These are phyloP conservation scores for Bellardia pandia DNA, from an alignment of 2,888 invertebrate species.

Conservation along the genomic window DNA sequence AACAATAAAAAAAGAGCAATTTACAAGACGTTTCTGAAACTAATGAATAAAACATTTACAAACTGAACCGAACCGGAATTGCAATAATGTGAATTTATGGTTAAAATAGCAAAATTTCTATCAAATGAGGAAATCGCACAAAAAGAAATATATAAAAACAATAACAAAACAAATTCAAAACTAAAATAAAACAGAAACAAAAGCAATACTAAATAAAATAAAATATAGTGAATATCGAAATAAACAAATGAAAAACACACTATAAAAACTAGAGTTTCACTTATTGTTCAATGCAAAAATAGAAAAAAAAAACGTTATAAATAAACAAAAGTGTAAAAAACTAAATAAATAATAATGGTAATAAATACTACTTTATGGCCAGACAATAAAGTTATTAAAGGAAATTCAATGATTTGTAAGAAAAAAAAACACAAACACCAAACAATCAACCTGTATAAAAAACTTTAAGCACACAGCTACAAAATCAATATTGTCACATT, in stretches of 20 bases:
- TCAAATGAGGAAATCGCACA: conserved; percentile 74
- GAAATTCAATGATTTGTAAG: conserved; percentile 25
- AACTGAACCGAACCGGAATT: conserved; percentile 74
- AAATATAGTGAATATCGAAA: conserved; percentile 56
- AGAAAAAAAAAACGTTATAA: background rate
- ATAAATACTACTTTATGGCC: conserved; percentile 19
- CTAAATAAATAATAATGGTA: conserved; percentile 16
- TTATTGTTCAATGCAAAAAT: conserved; percentile 43
- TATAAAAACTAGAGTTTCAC: conserved; percentile 59
- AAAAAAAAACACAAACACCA: background rate
- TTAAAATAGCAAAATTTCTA: conserved; percentile 77
- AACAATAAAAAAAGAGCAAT: conserved; percentile 58
- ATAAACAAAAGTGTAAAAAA: conserved; percentile 22
- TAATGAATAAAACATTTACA: conserved; percentile 72
- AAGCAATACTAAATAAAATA: conserved; percentile 43
- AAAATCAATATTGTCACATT: conserved; percentile 15
- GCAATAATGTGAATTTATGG: conserved; percentile 75
- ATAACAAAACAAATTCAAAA: conserved; percentile 39
- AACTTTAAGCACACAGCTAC: too few species aligned
- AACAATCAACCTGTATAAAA: too few species aligned
- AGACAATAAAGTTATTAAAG: conserved; percentile 41
- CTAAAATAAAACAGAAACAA: conserved; percentile 43
- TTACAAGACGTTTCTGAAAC: conserved; percentile 76
- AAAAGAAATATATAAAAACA: conserved; percentile 45
- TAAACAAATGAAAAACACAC: conserved; percentile 32